phyloP scores from a whole-genome alignment of 1,140 invertebrate genomes.

The Monomorium pharaonis region DNA sequence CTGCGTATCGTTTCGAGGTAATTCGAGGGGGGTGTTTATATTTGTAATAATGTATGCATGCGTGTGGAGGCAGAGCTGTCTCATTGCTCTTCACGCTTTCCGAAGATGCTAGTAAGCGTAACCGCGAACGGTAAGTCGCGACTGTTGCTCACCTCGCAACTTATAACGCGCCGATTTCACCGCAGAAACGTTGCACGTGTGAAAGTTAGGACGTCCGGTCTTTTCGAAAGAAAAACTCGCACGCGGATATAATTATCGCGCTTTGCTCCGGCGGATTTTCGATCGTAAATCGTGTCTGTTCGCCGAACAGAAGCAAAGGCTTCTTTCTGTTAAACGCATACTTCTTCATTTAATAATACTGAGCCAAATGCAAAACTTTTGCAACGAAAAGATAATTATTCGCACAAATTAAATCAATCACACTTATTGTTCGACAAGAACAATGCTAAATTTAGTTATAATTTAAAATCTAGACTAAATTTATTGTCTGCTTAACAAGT shows the following conservation, averaged over 20 bases:
- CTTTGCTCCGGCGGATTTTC: slow-evolving; percentile 32
- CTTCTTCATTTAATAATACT: background rate
- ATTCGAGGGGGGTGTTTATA: background rate
- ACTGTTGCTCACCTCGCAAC: slow-evolving; percentile 36
- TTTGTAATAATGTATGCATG: slow-evolving; percentile 4
- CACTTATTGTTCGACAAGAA: background rate
- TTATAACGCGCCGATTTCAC: slow-evolving; percentile 76
- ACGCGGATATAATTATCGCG: slow-evolving; percentile 31
- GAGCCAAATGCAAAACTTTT: background rate
- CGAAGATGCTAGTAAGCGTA: slow-evolving; percentile 81
- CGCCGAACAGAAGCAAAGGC: background rate
- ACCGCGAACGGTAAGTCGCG: slow-evolving; percentile 68
- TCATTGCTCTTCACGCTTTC: slow-evolving; percentile 82
- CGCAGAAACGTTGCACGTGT: slow-evolving; percentile 61
- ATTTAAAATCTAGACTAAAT: background rate
- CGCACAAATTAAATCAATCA: background rate
- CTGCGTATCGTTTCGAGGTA: background rate
- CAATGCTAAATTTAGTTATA: background rate
- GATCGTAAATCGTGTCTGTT: slow-evolving; percentile 8
- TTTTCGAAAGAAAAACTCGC: slow-evolving; percentile 60
- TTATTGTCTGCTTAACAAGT: background rate
- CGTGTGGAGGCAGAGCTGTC: slow-evolving; percentile 38
- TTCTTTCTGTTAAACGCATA: background rate
- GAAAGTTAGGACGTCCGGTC: slow-evolving; percentile 80
- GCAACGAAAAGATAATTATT: background rate